Base-by-base conservation (phyloP, 2,113 vertebrate species). In the Gnathonemus echidnorhynchus region DNA sequence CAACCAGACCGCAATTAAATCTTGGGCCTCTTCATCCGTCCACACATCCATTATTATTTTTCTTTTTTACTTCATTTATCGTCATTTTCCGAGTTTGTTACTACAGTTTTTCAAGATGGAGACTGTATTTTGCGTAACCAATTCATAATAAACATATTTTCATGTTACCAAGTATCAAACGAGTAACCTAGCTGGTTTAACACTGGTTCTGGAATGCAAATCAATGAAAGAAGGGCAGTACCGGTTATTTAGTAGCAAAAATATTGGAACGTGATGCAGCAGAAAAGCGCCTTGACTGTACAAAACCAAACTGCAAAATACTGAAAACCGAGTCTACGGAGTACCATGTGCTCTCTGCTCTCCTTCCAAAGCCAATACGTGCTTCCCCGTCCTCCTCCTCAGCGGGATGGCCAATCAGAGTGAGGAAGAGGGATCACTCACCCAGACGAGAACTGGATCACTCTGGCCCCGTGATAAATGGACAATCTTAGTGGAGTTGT, bases 381-480 rank as follows among this genome's bases (percentile, higher is more conserved):
- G 74, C 74, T 5, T 17, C 74, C 3, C 19, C 1, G 0, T 35
- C 74, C 15, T 39, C 35, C 17, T 42, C 35, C 74, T 19, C 35
- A 80, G 74, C 2, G 5, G 24, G 35, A 17, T 24, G 62, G 42
- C 31, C 45, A 58, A 49, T 42, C 46, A 49, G 15, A 70, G 45
- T 45, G 66, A 48, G 45, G 42, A 19, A 15, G 58, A 10, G 21
- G 15, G 27, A 88, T 50, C 31, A 53, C 80, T 89, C 53, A 89
- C 49, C 80, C 46, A 48, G 56, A 88, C 19, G 87, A 86, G 90
- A n/a, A 58, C 35, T 74, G 24, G 39, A 77, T 85, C 62, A 77
- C 46, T 46, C 15, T 83, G 74, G 87, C 86, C 24, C n/a, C 5
- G 21, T 90, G 89, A 91, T 91, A 90, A 77, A 90, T 89, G 35